Conservation (phyloP, 2,113 vertebrate species). For the Lanius ludovicianus region DNA sequence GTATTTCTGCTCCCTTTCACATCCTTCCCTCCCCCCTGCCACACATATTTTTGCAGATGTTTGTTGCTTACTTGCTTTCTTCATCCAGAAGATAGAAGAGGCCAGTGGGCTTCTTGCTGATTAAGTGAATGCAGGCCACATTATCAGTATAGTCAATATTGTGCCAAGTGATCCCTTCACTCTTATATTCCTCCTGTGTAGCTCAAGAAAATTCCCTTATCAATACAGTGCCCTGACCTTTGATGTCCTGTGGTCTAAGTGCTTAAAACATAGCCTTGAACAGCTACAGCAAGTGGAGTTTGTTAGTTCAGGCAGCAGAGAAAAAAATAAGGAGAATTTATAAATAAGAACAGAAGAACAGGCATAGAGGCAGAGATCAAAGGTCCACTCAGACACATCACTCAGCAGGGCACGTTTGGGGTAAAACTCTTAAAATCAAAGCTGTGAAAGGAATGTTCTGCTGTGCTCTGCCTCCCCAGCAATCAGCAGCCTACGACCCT, state of each 20-base stretch:
- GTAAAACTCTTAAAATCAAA: background rate
- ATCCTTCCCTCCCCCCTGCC: background rate
- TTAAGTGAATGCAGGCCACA: conserved; percentile 95
- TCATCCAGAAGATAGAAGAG: conserved; percentile 95
- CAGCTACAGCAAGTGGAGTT: background rate
- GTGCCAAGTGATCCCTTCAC: conserved; percentile 96
- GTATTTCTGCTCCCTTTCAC: background rate
- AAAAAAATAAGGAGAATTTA: background rate
- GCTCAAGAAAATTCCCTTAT: conserved; percentile 49
- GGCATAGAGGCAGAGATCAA: background rate
- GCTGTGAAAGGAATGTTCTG: background rate
- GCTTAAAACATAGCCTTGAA: conserved; percentile 17
- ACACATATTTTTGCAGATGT: background rate
- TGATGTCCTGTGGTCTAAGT: background rate
- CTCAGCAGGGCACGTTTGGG: background rate
- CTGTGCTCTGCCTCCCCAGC: background rate
- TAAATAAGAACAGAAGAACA: background rate
- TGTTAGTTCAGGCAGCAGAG: conserved; percentile 35
- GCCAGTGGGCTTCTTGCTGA: conserved; percentile 97
- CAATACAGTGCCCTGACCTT: conserved; percentile 20
- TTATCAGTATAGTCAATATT: conserved; percentile 98
- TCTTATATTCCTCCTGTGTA: conserved; percentile 92
- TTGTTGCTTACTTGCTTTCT: conserved; percentile 94
- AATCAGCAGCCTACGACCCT: background rate
- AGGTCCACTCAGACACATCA: background rate